Conservation (phyloP, 1,140 invertebrate species). For the Palaemon carinicauda region DNA sequence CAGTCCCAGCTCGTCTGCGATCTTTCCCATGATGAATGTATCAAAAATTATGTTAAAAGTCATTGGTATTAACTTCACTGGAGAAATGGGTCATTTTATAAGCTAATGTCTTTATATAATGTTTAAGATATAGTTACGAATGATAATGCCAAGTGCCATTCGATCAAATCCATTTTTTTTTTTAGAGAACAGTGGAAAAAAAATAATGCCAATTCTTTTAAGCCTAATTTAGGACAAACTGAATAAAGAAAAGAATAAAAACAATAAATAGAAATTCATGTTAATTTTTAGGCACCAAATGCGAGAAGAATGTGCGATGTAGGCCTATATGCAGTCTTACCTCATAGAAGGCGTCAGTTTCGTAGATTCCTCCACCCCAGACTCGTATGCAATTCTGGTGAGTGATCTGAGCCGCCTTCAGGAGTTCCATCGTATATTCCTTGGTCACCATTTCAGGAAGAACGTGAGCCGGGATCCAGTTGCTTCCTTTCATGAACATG, state of each 20-base stretch:
- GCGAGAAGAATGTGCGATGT: neutral
- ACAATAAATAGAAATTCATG: neutral
- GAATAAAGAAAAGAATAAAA: neutral
- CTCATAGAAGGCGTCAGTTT: constrained; percentile 90
- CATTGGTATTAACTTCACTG: neutral
- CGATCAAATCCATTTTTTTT: neutral
- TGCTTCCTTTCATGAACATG: constrained; percentile 96
- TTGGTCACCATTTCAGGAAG: constrained; percentile 79
- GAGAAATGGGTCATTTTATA: neutral
- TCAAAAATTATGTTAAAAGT: neutral
- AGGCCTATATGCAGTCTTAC: constrained; percentile 64
- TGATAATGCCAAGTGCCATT: too few relatives aligned
- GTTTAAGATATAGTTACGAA: too few relatives aligned
- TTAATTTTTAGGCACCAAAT: neutral
- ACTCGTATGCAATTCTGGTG: constrained; percentile 95
- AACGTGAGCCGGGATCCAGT: constrained; percentile 92
- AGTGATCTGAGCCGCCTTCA: constrained; percentile 77
- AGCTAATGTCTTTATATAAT: neutral
- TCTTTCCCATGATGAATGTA: constrained; percentile 57
- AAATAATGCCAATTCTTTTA: neutral
- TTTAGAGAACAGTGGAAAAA: neutral
- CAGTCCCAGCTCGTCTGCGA: constrained; percentile 81
- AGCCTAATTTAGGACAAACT: neutral
- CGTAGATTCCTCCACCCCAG: constrained; percentile 98
- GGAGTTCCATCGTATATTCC: constrained; percentile 67